phyloP scores from a whole-genome alignment of 2,888 invertebrate species.

The Perizoma flavofasciatum region DNA sequence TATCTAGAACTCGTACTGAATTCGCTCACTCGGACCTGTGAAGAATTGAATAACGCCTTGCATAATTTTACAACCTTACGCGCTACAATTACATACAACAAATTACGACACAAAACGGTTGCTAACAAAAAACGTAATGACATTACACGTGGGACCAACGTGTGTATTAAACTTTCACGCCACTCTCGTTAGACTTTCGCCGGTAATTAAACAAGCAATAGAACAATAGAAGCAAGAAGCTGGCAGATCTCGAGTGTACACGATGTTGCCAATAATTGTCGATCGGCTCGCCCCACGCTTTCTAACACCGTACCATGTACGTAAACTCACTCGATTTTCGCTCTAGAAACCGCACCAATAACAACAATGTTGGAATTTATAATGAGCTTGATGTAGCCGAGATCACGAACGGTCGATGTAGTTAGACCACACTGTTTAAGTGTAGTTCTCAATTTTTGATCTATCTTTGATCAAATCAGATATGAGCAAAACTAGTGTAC shows the following conservation, averaged over 20 bases:
- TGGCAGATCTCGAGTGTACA: constrained; percentile 71
- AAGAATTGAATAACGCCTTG: constrained; percentile 45
- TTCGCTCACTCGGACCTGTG: constrained; percentile 36
- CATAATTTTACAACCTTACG: constrained; percentile 51
- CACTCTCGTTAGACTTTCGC: constrained; percentile 80
- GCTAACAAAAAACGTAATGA: constrained; percentile 54
- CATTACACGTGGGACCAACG: constrained; percentile 61
- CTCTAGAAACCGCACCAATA: constrained; percentile 47
- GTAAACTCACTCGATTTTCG: constrained; percentile 58
- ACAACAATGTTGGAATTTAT: constrained; percentile 38
- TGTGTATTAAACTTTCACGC: constrained; percentile 69
- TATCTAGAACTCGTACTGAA: constrained; percentile 38
- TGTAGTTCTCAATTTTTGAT: no score
- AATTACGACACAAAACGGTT: constrained; percentile 58
- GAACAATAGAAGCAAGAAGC: constrained; percentile 75
- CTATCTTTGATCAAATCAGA: no score
- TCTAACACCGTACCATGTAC: constrained; percentile 65
- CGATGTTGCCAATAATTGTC: constrained; percentile 76
- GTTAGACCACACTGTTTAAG: constrained; percentile 11
- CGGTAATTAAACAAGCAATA: constrained; percentile 76
- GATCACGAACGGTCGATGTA: constrained; percentile 38
- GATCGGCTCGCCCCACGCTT: constrained; percentile 78
- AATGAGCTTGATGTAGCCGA: constrained; percentile 37
- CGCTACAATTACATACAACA: constrained; percentile 52
- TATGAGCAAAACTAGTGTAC: no score